Base-by-base conservation (phyloP, 2,797 vertebrate genomes). In the Molothrus ater region DNA sequence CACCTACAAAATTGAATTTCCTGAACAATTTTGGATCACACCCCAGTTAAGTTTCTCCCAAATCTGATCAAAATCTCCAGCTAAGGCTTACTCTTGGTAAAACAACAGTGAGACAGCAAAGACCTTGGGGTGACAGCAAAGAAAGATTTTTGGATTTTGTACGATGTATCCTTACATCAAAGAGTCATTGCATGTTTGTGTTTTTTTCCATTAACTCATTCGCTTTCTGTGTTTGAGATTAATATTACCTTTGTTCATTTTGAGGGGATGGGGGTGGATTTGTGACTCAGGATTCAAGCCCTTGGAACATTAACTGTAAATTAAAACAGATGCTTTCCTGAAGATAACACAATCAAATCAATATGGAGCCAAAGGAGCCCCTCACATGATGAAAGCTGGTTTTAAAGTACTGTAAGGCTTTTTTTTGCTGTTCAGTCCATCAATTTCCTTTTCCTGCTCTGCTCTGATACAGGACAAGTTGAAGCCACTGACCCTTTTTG, bases 301-400 rank as follows among this genome's bases (percentile, higher is more conserved):
- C 86, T 91, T 80, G 57, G 92, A 92, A 81, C 69, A 75, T 95
- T 91, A 95, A 56, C 65, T 59, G 63, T 94, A 97, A 96, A 92
- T 90, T 88, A 89, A 95, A 97, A 90, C 95, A 96, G 91, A 96
- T 96, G 95, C 65, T 96, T 92, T 91, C 86, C 75, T 80, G 91
- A 69, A 94, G 95, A 93, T 91, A 96, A 91, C 75, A 32, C 89
- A 86, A 83, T 94, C 59, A 93, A 95, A 91, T 80, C 89, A 96
- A 92, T 83, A 90, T 69, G 92, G 86, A 91, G 81, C 84, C 72
- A 92, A 68, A 91, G 54, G 75, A 89, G 36, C 12, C 65, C 51
- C 31, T 87, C 43, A 78, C 57, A 78, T 69, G 75, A 91, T 91
- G 93, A 94, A 96, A 94, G 75, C 80, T 95, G 81, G 25, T 26